Conservation (phyloP, 2,888 invertebrate genomes). For the Acrobasis consociella region DNA sequence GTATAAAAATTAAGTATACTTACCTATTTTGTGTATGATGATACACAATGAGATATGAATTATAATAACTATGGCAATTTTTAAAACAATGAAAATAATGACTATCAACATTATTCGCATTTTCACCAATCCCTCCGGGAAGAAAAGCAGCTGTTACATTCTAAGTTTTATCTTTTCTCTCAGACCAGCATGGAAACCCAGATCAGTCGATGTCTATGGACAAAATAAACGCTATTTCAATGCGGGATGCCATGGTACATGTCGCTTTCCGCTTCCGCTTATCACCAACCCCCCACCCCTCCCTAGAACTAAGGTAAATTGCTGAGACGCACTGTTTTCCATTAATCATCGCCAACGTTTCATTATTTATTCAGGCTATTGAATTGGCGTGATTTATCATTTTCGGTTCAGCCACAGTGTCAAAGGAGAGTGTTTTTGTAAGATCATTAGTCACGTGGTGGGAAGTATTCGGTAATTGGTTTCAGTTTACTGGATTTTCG, state of each 20-base stretch:
- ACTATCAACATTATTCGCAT: too few species aligned
- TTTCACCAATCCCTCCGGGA: too few species aligned
- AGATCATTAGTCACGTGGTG: slow-evolving; percentile 13
- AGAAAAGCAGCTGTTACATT: too few species aligned
- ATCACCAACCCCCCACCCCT: slow-evolving; percentile 17
- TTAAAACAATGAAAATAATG: too few species aligned
- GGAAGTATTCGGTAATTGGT: slow-evolving; percentile 10
- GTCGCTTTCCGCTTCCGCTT: slow-evolving; percentile 24
- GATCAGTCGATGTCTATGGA: too few species aligned
- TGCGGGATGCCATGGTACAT: background rate
- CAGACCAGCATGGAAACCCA: too few species aligned
- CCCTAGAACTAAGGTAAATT: slow-evolving; percentile 40
- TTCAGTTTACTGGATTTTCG: slow-evolving; percentile 7
- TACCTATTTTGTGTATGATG: too few species aligned
- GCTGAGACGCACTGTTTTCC: slow-evolving; percentile 38
- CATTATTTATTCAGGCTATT: slow-evolving; percentile 46
- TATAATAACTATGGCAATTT: too few species aligned
- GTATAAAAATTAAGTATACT: too few species aligned
- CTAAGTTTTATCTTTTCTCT: too few species aligned
- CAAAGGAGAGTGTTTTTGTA: slow-evolving; percentile 20
- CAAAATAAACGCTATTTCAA: too few species aligned
- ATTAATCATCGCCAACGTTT: slow-evolving; percentile 48
- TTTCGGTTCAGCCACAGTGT: slow-evolving; percentile 20
- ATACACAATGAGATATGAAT: too few species aligned
- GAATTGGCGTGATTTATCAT: slow-evolving; percentile 23